Conservation (phyloP, 2,113 vertebrate species). For the Crotalus tigris region DNA sequence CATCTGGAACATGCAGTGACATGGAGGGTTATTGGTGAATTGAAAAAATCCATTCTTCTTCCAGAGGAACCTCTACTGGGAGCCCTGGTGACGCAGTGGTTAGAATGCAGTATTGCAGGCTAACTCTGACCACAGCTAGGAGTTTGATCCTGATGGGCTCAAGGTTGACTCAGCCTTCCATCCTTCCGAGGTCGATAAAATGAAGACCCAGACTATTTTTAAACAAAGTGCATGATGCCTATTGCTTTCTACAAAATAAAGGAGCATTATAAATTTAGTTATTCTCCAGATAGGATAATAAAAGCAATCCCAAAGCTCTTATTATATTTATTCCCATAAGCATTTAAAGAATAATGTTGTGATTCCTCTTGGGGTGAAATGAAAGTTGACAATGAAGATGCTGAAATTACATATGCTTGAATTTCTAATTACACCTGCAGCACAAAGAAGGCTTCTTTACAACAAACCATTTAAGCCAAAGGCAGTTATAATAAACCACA, state of each 20-base stretch:
- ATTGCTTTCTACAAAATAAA: neutral
- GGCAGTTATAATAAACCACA: neutral
- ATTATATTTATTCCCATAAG: slow-evolving; percentile 21
- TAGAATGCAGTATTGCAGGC: neutral
- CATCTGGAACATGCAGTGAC: neutral
- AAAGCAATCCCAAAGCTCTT: neutral
- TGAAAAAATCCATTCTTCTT: neutral
- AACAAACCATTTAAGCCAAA: neutral
- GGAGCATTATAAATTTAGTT: neutral
- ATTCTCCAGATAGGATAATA: neutral
- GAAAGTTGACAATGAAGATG: neutral
- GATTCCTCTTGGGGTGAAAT: neutral
- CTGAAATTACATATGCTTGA: slow-evolving; percentile 13
- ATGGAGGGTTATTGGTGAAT: neutral
- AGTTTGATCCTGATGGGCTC: neutral
- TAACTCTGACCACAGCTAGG: neutral
- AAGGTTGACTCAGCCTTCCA: neutral
- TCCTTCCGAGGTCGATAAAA: neutral
- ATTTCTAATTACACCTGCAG: slow-evolving; percentile 23
- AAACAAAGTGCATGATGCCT: neutral
- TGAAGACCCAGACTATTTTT: neutral
- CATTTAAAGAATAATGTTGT: neutral
- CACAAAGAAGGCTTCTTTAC: neutral
- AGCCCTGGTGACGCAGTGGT: neutral
- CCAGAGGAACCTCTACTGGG: neutral